phyloP scores from a whole-genome alignment of 2,888 invertebrate species.

The Troglohyphantes excavatus region DNA sequence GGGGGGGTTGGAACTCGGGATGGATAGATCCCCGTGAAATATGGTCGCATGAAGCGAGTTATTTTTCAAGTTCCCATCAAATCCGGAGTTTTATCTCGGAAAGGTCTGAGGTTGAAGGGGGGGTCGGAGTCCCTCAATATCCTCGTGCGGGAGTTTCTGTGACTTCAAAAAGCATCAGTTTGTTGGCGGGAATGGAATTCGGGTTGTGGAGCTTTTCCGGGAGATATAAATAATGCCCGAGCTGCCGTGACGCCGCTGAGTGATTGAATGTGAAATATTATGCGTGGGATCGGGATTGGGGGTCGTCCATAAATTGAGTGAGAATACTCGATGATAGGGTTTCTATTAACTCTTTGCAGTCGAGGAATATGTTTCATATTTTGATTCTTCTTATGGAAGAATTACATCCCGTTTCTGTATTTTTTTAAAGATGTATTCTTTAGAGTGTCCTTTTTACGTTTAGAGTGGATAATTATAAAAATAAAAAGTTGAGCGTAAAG shows the following conservation, averaged over 20 bases:
- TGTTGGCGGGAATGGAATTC: constrained; percentile 45
- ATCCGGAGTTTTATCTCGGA: constrained; percentile 56
- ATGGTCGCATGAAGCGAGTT: constrained; percentile 68
- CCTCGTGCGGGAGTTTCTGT: not conserved
- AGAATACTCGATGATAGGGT: too few relatives aligned
- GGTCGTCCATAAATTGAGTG: not conserved
- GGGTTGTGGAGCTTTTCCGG: constrained; percentile 42
- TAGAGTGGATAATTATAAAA: too few relatives aligned
- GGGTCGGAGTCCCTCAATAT: not conserved
- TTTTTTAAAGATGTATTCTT: too few relatives aligned
- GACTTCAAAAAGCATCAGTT: constrained; percentile 74
- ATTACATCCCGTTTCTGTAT: too few relatives aligned
- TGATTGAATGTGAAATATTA: constrained; percentile 58
- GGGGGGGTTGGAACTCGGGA: too few relatives aligned
- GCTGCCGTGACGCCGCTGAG: constrained; percentile 24
- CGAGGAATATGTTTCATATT: too few relatives aligned
- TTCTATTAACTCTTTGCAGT: too few relatives aligned
- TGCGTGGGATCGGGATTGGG: not conserved
- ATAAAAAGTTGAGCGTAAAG: too few relatives aligned
- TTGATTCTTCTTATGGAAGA: too few relatives aligned
- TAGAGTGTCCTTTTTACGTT: too few relatives aligned
- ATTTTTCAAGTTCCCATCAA: constrained; percentile 71
- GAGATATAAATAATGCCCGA: constrained; percentile 64
- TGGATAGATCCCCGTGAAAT: constrained; percentile 38
- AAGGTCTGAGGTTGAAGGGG: constrained; percentile 1